phyloP scores from a whole-genome alignment of 1,140 invertebrate species.

The Brachionus angularis region DNA sequence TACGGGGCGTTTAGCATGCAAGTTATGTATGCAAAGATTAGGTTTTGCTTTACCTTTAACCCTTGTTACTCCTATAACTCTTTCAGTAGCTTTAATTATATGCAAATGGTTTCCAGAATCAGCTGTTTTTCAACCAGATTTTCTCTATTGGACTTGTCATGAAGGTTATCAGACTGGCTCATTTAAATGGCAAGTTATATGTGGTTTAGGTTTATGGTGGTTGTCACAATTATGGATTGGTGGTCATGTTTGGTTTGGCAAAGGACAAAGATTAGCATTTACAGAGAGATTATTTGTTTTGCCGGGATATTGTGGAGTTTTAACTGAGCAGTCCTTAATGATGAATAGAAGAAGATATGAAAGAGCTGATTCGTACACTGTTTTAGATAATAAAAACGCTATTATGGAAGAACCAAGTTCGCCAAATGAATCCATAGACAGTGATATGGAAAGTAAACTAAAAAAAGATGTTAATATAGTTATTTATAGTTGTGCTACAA shows the following conservation, averaged over 20 bases:
- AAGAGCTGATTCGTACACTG: conserved; percentile 66
- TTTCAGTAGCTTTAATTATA: conserved; percentile 69
- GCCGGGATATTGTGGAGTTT: conserved; percentile 84
- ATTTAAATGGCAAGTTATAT: conserved; percentile 46
- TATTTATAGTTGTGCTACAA: conserved; percentile 59
- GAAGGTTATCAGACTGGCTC: conserved; percentile 33
- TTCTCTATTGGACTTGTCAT: conserved; percentile 63
- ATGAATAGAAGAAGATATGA: conserved; percentile 87
- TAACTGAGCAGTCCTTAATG: conserved; percentile 93
- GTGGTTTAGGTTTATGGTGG: conserved; percentile 69
- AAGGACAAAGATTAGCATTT: conserved; percentile 87
- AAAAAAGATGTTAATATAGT: conserved; percentile 40
- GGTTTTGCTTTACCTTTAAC: conserved; percentile 78
- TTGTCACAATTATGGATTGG: conserved; percentile 91
- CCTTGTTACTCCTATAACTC: conserved; percentile 79
- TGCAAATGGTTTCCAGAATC: conserved; percentile 41
- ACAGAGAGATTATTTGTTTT: conserved; percentile 91
- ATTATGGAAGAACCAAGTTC: background rate
- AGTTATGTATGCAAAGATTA: conserved; percentile 53
- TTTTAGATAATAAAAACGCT: background rate
- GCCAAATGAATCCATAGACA: conserved; percentile 21
- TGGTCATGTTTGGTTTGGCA: conserved; percentile 91
- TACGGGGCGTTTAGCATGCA: conserved; percentile 51
- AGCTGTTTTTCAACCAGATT: conserved; percentile 67
- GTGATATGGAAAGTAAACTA: conserved; percentile 15